Base-by-base conservation (phyloP, 1,140 invertebrate species). In the Neuroterus valhalla region DNA sequence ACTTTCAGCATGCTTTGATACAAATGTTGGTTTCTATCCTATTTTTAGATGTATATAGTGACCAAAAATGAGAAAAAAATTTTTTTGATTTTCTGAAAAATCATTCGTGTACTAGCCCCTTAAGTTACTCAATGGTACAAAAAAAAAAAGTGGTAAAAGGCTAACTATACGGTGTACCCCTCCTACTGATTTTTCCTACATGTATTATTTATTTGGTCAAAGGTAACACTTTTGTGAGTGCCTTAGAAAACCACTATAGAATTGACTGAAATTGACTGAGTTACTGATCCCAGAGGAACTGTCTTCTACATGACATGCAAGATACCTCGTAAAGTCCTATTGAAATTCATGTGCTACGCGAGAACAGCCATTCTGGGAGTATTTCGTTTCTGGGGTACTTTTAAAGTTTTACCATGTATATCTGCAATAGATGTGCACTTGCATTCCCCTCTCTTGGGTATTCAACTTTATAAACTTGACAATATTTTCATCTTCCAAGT, bases 371-470 rank as follows among this genome's bases (percentile, higher is more conserved):
- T 55, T 55, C 21, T 55, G 26, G 21, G 23, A 55, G 21, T 55
- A 26, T 52, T 52, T 23, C 50, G 19, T 55, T 55, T 55, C 52
- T 26, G 23, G 26, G 19, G 10, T 55, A 55, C 52, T 55, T 55
- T 55, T 15, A 55, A 55, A 55, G 52, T 55, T 55, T 55, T 26
- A 55, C 6, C 52, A 55, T 55, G 26, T 55, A 26, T 55, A 21
- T 55, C 19, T 23, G 15, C 11, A 55, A 23, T 6, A 52, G 12
- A 10, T 50, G 17, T 52, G 11, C 26, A 55, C 14, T 26, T 23
- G 3, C 26, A 26, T 14, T 26, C 15, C 15, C 21, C 21, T 55
- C 52, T 55, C 52, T 26, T 14, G 21, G 15, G 21, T 55, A 23
- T 14, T 19, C 8, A 48, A 48, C n/a, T 19, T 19, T 6, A 48